These are phyloP conservation scores for Tholera decimalis DNA, from an alignment of 2,888 invertebrate genomes.

Conservation along the genomic window DNA sequence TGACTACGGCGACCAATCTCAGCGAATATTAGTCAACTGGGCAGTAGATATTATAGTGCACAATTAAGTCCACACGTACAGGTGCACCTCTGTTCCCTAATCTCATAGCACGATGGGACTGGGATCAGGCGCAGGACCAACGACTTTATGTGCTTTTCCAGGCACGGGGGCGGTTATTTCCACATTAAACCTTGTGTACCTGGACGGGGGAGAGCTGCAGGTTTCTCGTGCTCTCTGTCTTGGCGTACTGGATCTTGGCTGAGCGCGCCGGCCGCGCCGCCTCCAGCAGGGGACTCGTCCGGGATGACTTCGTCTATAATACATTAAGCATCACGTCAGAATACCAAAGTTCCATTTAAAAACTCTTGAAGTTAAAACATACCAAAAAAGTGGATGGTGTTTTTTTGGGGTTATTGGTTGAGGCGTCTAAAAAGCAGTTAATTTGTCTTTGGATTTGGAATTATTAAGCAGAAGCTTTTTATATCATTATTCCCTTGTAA, in stretches of 20 bases:
- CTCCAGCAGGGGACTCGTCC: slow-evolving; percentile 84
- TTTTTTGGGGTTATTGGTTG: neutral
- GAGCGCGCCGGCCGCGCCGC: slow-evolving; percentile 81
- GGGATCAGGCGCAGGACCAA: too few relatives aligned
- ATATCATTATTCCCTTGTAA: neutral
- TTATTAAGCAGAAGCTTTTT: slow-evolving; percentile 32
- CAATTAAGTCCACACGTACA: too few relatives aligned
- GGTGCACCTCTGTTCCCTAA: too few relatives aligned
- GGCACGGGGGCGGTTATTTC: too few relatives aligned
- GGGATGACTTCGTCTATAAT: slow-evolving; percentile 79
- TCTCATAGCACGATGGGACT: too few relatives aligned
- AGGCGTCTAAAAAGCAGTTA: slow-evolving; percentile 25
- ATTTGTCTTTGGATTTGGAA: neutral
- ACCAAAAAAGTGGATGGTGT: neutral
- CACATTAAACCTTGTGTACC: too few relatives aligned
- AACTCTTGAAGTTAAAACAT: neutral
- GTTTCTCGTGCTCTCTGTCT: slow-evolving; percentile 92
- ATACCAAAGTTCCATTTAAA: neutral
- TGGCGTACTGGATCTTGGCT: slow-evolving; percentile 88
- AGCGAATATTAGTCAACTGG: too few relatives aligned
- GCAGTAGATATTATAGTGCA: too few relatives aligned
- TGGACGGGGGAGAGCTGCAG: slow-evolving; percentile 94
- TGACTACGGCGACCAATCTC: too few relatives aligned
- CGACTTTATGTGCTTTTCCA: too few relatives aligned
- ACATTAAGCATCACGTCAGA: slow-evolving; percentile 4